A percentile compares a stretch with the other conserved stretches of the same genome.
These are phyloP conservation scores for Carassius auratus DNA, from an alignment of 2,113 vertebrate species.

Conservation along the genomic window DNA sequence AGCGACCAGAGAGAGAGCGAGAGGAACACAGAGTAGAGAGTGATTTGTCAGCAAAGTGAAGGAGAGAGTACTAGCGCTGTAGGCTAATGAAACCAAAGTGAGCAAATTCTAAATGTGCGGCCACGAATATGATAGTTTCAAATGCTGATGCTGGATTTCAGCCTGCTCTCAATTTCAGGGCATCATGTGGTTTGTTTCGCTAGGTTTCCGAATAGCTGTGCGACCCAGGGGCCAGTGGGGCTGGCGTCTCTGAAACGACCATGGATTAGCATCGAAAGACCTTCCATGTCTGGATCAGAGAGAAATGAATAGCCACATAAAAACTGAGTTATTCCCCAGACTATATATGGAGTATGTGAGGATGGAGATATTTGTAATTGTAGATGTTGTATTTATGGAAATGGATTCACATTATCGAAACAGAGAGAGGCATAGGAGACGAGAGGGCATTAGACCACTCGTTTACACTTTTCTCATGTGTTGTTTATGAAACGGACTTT, in stretches of 20 bases:
- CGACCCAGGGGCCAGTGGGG: neutral
- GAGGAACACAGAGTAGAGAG: constrained; percentile 21
- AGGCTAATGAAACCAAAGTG: constrained; percentile 8
- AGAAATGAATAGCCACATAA: constrained; percentile 29
- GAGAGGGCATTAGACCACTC: constrained; percentile 48
- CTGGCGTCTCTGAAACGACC: neutral
- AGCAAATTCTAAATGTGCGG: neutral
- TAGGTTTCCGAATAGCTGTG: constrained; percentile 10
- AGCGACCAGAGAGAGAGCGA: constrained; percentile 36
- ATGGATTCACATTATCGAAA: neutral
- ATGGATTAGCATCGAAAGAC: neutral
- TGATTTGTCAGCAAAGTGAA: constrained; percentile 10
- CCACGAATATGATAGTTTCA: neutral
- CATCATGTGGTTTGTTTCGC: neutral
- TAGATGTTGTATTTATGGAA: constrained; percentile 50
- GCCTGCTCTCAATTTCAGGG: neutral
- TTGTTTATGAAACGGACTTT: constrained; percentile 64
- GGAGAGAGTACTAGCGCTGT: constrained; percentile 1
- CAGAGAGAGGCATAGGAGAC: constrained; percentile 42
- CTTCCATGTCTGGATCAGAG: constrained; percentile 42
- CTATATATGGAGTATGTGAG: constrained; percentile 48
- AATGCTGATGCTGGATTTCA: constrained; percentile 35
- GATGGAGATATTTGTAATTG: constrained; percentile 20
- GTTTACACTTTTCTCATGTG: constrained; percentile 61
- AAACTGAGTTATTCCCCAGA: constrained; percentile 26